A percentile compares a stretch with the other conserved stretches of the same genome.
Evolutionary conservation across 2,888 invertebrate genomes (phyloP).

Genomic region (Drosophila mettleri): DNA sequence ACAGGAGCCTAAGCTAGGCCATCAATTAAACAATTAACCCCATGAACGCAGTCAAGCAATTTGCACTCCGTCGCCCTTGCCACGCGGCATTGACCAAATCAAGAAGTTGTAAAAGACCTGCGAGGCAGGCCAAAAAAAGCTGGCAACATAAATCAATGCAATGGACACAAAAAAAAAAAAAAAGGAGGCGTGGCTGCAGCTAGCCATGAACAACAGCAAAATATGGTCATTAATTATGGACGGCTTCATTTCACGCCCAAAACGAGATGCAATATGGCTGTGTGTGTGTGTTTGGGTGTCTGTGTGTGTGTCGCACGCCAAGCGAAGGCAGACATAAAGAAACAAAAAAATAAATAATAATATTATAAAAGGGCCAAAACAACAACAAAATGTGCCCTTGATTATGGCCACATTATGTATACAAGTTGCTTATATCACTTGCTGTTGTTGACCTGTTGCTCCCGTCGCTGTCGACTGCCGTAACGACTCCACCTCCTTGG

Average conservation of each 20-base stretch:
- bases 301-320: constrained; percentile 17
- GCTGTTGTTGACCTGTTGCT: constrained; percentile 16
- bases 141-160: constrained; percentile 51
- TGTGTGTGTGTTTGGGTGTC: constrained; percentile 6
- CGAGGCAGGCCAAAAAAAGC: not conserved
- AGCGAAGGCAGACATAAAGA: constrained; percentile 31
- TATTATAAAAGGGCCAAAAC: constrained; percentile 4
- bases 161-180: not conserved
- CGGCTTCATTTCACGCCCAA: constrained; percentile 69
- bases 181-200: not conserved
- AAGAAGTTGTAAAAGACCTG: constrained; percentile 9
- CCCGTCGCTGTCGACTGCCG: constrained; percentile 4
- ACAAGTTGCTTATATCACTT: constrained; percentile 51
- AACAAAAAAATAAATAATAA: constrained; percentile 17
- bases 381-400: constrained; percentile 49
- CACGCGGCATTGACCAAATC: constrained; percentile 23
- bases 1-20: constrained; percentile 38
- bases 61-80: no score
- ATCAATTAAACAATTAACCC: constrained; percentile 57
- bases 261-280: constrained; percentile 62
- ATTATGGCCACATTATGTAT: constrained; percentile 72
- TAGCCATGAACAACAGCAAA: not conserved
- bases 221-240: constrained; percentile 66
- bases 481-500: constrained; percentile 63
- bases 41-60: constrained; percentile 19